Percentiles rank a stretch among this genome's conserved stretches.
phyloP scores from a whole-genome alignment of 2,797 vertebrate species.

The Thamnophis elegans region DNA sequence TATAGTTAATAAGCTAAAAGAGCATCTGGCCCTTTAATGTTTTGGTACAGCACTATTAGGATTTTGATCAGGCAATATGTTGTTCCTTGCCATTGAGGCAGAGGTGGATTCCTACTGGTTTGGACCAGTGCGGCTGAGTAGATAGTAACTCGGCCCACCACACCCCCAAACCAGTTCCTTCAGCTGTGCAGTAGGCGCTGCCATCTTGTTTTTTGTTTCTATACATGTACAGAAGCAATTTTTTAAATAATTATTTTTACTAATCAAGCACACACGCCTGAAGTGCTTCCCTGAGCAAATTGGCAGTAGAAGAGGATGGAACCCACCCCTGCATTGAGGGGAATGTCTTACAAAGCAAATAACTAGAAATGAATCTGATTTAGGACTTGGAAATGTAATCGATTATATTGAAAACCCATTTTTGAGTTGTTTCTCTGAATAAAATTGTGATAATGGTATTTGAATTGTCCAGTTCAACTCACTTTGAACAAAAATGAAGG shows the following conservation, averaged over 20 bases:
- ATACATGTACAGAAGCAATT: too few species aligned
- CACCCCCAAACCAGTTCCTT: too few species aligned
- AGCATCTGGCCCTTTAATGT: neutral
- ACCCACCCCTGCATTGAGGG: neutral
- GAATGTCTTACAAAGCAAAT: slow-evolving; percentile 36
- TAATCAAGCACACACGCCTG: too few species aligned
- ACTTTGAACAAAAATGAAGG: neutral
- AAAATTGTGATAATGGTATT: slow-evolving; percentile 49
- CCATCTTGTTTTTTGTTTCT: too few species aligned
- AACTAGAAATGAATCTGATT: slow-evolving; percentile 11
- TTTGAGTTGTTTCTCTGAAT: slow-evolving; percentile 50
- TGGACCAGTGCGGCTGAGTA: too few species aligned
- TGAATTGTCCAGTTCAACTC: slow-evolving; percentile 49
- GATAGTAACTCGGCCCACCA: too few species aligned
- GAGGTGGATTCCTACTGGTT: too few species aligned
- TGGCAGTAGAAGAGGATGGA: too few species aligned
- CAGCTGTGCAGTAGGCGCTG: too few species aligned
- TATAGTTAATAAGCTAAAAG: neutral
- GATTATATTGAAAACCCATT: slow-evolving; percentile 33
- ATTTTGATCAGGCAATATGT: slow-evolving; percentile 10
- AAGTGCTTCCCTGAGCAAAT: too few species aligned
- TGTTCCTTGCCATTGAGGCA: neutral
- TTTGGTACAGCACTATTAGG: slow-evolving; percentile 2
- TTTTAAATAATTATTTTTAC: too few species aligned
- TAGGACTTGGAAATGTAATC: slow-evolving; percentile 32